Evolutionary conservation across 2,888 invertebrate genomes (phyloP), one percentile per base, ranked within the genome.

Genomic region (Pandemis corylana): DNA sequence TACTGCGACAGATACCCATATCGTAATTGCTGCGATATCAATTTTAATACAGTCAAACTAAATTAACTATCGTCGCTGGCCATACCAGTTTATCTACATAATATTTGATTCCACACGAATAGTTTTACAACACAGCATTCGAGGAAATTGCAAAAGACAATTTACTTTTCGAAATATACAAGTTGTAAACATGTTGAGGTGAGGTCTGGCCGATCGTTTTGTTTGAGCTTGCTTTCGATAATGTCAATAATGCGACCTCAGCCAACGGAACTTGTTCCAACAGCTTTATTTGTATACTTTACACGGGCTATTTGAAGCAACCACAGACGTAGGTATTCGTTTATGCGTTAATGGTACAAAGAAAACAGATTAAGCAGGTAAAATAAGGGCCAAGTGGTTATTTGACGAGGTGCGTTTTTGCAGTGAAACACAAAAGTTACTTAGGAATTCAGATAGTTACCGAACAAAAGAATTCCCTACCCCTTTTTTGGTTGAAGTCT

Each of bases 211-310:
- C 83, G 81, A 80, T 81, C 78, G 78, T 79, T 59, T 71, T 92
- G 89, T 91, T 91, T 92, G 90, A 89, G 88, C 87, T 90, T 88
- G 87, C 91, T 91, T 90, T 93, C 90, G 91, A 93, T 92, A 91
- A 85, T 89, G 94, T 93, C 92, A 94, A 94, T 89, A 93, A 76
- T 67, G 63, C 76, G 84, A 83, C 85, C 86, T 87, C 82, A 84
- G 86, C 80, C 90, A 89, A 87, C 89, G 90, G 90, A 91, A 92
- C 93, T 88, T 84, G 91, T 87, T 86, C 82, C 85, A 85, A 87
- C 87, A 84, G 83, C 85, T 86, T 86, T 88, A 86, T 88, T 88
- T 88, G 86, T 84, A 82, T 82, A 80, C 85, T 88, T 87, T 86
- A 87, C 85, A 84, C 83, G 87, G 87, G 77, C 76, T 79, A 78